Conservation (phyloP, 2,888 invertebrate species). For the Morinoia aosen region DNA sequence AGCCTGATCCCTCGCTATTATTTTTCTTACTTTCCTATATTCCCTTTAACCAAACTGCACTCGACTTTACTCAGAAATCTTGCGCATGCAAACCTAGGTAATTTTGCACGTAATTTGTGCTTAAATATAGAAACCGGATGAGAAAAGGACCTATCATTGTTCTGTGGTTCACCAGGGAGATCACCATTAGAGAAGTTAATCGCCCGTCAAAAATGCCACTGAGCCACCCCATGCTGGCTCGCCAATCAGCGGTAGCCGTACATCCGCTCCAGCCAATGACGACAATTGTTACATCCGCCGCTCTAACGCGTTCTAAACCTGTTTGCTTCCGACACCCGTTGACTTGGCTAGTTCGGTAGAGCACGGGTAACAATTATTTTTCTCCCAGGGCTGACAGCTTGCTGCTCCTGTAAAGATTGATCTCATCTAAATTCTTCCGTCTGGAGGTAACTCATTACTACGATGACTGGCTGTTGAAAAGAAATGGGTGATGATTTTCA, state of each 20-base stretch:
- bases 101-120: background rate
- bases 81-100: background rate
- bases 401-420: background rate
- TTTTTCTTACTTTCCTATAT: background rate
- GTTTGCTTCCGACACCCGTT: slow-evolving; percentile 21
- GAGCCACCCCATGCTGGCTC: slow-evolving; percentile 21
- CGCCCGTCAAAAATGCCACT: slow-evolving; percentile 35
- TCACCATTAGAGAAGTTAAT: slow-evolving; percentile 27
- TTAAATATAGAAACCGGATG: background rate
- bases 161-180: background rate
- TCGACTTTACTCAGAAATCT: background rate
- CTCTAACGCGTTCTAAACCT: slow-evolving; percentile 42
- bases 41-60: background rate
- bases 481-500: background rate
- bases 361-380: background rate
- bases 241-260: slow-evolving; percentile 32
- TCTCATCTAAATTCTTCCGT: background rate
- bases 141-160: background rate
- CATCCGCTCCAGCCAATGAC: slow-evolving; percentile 35
- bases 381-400: background rate
- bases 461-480: background rate
- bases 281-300: slow-evolving; percentile 42
- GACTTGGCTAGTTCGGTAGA: slow-evolving; percentile 8
- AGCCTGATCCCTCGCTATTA: too few relatives aligned
- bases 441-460: background rate